Conservation (phyloP, 2,888 invertebrate species). For the Drosophila mulleri region DNA sequence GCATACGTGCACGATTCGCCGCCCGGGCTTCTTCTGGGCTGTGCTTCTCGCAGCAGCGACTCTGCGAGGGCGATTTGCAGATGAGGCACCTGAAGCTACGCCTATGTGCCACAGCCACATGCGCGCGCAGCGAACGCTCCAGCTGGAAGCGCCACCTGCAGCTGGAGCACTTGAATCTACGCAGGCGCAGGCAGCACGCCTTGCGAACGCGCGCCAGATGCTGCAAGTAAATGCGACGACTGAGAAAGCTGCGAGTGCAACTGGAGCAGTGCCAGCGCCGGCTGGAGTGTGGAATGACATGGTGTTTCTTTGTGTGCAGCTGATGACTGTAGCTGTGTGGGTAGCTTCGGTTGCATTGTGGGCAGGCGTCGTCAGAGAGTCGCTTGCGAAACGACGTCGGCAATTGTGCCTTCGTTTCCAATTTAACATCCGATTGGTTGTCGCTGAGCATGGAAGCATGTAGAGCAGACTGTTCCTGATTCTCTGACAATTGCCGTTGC, state of each 20-base stretch:
- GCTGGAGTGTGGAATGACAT: not conserved
- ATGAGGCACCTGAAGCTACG: conserved; percentile 41
- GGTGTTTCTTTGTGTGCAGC: conserved; percentile 25
- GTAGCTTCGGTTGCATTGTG: conserved; percentile 26
- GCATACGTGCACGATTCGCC: conserved; percentile 14
- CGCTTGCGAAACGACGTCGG: not conserved
- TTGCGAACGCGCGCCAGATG: conserved; percentile 14
- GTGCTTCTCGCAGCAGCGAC: conserved; percentile 40
- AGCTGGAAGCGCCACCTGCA: conserved; percentile 40
- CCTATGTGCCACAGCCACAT: conserved; percentile 17
- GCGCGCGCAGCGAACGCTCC: not conserved
- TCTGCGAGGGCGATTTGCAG: conserved; percentile 9
- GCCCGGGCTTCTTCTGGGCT: conserved; percentile 15
- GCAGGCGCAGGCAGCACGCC: conserved; percentile 4
- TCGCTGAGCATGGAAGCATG: not conserved
- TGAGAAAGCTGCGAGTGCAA: conserved; percentile 30
- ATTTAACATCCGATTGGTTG: not conserved
- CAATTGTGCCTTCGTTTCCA: not conserved
- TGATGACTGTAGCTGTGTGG: conserved; percentile 40
- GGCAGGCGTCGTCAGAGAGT: not conserved
- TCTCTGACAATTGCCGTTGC: conserved; percentile 7
- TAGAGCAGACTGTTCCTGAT: not conserved
- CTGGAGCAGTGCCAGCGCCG: conserved; percentile 18
- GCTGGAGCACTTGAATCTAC: conserved; percentile 26
- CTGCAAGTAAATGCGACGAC: not conserved